Evolutionary conservation across 2,888 invertebrate genomes (phyloP).

Genomic region (Mongoloraphidia duomilia): DNA sequence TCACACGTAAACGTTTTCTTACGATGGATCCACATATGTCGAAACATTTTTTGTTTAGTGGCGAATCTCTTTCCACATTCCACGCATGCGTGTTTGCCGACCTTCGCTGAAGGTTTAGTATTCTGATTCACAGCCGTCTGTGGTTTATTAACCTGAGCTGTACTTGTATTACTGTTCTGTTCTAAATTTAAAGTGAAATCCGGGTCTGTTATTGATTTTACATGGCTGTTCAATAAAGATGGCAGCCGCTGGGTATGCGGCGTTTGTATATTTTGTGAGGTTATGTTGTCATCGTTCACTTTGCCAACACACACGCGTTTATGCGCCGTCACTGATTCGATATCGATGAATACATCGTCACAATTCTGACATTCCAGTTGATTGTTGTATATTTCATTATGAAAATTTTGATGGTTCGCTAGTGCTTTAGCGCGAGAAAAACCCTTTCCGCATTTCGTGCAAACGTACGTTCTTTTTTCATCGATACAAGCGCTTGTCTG

Average conservation of each 20-base stretch:
- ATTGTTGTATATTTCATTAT: slow-evolving; percentile 19
- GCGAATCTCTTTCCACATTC: slow-evolving; percentile 31
- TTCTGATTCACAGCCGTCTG: neutral
- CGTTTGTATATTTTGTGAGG: too few species aligned
- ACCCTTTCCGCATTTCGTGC: slow-evolving; percentile 28
- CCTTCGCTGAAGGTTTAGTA: slow-evolving; percentile 15
- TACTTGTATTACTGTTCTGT: too few species aligned
- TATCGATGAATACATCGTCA: slow-evolving; percentile 28
- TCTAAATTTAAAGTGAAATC: too few species aligned
- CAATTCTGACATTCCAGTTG: slow-evolving; percentile 32
- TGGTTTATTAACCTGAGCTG: too few species aligned
- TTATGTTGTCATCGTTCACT: too few species aligned
- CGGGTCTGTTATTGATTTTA: too few species aligned
- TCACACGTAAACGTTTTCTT: slow-evolving; percentile 31
- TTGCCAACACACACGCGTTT: too few species aligned
- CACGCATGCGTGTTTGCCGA: slow-evolving; percentile 29
- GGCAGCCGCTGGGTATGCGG: too few species aligned
- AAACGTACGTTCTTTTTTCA: slow-evolving; percentile 26
- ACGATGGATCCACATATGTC: slow-evolving; percentile 33
- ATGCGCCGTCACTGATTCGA: too few species aligned
- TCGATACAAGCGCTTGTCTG: slow-evolving; percentile 7
- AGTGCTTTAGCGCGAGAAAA: slow-evolving; percentile 31
- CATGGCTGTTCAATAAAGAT: too few species aligned
- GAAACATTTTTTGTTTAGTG: slow-evolving; percentile 32
- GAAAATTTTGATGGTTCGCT: slow-evolving; percentile 25